Percentiles rank a stretch among this genome's conserved stretches.
Evolutionary conservation across 2,113 vertebrate species (phyloP).

Genomic region (Carassius carassius): DNA sequence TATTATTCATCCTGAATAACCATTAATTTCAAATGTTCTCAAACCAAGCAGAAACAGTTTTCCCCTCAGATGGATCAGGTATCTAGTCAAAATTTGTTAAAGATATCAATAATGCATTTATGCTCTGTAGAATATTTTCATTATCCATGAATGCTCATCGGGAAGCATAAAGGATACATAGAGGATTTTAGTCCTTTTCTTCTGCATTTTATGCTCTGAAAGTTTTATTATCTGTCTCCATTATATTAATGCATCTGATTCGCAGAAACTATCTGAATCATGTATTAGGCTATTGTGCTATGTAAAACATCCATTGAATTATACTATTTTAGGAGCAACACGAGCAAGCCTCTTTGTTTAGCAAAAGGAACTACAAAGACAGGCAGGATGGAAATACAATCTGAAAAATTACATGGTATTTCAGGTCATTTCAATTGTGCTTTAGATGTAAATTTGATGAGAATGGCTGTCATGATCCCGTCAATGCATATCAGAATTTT

Average conservation of each 20-base stretch:
- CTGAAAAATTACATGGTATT: background rate
- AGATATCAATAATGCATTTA: slow-evolving; percentile 69
- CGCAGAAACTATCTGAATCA: slow-evolving; percentile 73
- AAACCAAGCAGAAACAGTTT: slow-evolving; percentile 28
- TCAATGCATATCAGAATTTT: background rate
- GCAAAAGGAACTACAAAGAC: slow-evolving; percentile 33
- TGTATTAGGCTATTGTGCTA: slow-evolving; percentile 74
- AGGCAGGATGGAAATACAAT: background rate
- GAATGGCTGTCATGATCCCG: background rate
- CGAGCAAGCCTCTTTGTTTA: slow-evolving; percentile 59
- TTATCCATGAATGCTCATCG: slow-evolving; percentile 62
- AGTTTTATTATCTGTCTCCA: slow-evolving; percentile 73
- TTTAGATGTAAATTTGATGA: background rate
- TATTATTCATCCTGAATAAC: background rate
- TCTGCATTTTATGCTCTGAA: slow-evolving; percentile 74
- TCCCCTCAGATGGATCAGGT: slow-evolving; percentile 44
- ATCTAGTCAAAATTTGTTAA: slow-evolving; percentile 60
- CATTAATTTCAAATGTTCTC: slow-evolving; percentile 33
- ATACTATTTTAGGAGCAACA: slow-evolving; percentile 58
- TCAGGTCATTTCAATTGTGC: background rate
- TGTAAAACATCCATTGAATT: slow-evolving; percentile 70
- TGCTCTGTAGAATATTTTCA: slow-evolving; percentile 56
- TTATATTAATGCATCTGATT: slow-evolving; percentile 77
- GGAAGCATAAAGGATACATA: slow-evolving; percentile 50
- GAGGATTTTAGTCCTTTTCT: slow-evolving; percentile 62